These are phyloP conservation scores for Umimayanthus chanpuru DNA, from an alignment of 92 coral and sea anemone genomes.

Conservation along the genomic window DNA sequence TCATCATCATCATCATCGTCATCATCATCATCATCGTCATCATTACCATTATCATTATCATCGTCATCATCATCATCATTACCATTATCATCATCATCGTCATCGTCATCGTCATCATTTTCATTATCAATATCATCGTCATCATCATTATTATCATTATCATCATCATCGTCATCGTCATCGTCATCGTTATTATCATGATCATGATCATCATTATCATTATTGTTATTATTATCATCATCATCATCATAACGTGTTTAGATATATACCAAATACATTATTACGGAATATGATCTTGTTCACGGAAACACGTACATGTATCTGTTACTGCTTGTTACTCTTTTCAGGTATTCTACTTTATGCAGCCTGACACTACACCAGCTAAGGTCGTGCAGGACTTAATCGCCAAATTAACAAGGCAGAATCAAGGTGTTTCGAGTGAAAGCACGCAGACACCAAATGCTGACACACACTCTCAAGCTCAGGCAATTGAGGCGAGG, in stretches of 20 bases:
- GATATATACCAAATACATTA: background rate
- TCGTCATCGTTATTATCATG: too few relatives aligned
- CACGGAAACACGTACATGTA: background rate
- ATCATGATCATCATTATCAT: too few relatives aligned
- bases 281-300: background rate
- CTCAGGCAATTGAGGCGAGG: background rate
- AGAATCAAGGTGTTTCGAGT: background rate
- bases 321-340: background rate
- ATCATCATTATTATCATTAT: too few relatives aligned
- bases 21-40: too few relatives aligned
- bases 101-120: too few relatives aligned
- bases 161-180: too few relatives aligned
- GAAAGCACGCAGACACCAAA: background rate
- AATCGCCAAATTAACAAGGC: constrained; percentile 27
- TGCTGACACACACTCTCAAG: background rate
- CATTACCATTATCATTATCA: too few relatives aligned
- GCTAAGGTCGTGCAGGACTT: constrained; percentile 57
- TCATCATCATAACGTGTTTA: background rate
- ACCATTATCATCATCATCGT: too few relatives aligned
- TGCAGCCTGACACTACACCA: constrained; percentile 74
- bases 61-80: too few relatives aligned
- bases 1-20: too few relatives aligned
- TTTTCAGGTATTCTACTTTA: constrained; percentile 65
- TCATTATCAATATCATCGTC: too few relatives aligned
- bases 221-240: too few relatives aligned